Base-by-base conservation (phyloP, 2,797 vertebrate genomes). In the Bovichtus variegatus region DNA sequence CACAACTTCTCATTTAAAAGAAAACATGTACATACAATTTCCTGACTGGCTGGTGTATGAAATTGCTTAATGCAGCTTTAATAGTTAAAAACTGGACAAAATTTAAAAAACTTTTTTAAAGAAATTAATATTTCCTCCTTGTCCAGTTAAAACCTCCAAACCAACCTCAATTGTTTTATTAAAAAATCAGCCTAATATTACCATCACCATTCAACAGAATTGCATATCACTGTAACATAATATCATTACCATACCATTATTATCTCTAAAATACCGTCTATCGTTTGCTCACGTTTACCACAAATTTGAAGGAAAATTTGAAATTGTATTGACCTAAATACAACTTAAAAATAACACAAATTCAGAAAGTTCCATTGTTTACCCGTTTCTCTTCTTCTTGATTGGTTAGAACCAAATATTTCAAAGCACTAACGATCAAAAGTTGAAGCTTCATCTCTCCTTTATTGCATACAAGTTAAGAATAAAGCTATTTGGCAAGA, bases 371-470 rank as follows among this genome's bases (percentile, higher is more conserved):
- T 38, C 0, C 0, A 44, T 44, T 6, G 27, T 63, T 82, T 80
- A 87, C 86, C 82, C 40, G 6, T 7, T 9, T 0, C 9, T 2
- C 12, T 6, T 44, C 66, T 12, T 70, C 71, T 71, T 86, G 82
- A 49, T 10, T 76, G 16, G 75, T 71, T 9, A 62, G 27, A 23
- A 64, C 38, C 25, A 86, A 59, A 69, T 1, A 3, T 5, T n/a
- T 64, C 4, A 74, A 47, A 64, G 83, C 1, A 31, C 2, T 44
- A 0, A 80, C 0, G 0, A 79, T 44, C 1, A 83, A 54, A 76
- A 86, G 8, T 6, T 59, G 73, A 0, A 43, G 62, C 76, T 83
- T 79, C 85, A 91, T 90, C 25, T 2, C 12, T 29, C 3, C 23
- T 34, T 12, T 47, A 18, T 50, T 44, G 34, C 13, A 2, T 50